Evolutionary conservation across 2,797 vertebrate genomes (phyloP).

Genomic region (Darevskia nairensis): DNA sequence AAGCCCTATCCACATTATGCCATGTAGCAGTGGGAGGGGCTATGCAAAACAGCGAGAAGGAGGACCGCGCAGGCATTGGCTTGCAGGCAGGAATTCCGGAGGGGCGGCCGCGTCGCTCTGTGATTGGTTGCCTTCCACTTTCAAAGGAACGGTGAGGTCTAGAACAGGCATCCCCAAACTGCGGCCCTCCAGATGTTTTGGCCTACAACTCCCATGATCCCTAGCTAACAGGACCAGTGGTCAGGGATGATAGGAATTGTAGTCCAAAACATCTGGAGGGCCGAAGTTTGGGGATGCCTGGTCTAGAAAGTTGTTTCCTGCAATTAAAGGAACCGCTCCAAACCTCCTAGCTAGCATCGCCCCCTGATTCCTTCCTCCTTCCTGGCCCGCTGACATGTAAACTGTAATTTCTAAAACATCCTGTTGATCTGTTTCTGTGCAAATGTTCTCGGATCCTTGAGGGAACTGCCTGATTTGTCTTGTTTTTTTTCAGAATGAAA

Average conservation of each 20-base stretch:
- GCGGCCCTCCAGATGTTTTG: too few relatives aligned
- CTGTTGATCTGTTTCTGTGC: not conserved
- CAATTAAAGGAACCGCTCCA: not conserved
- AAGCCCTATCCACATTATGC: not conserved
- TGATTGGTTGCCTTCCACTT: not conserved
- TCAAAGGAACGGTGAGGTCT: not conserved
- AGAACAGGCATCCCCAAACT: not conserved
- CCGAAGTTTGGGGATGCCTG: not conserved
- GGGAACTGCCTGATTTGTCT: slow-evolving; percentile 82
- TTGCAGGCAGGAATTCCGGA: too few relatives aligned
- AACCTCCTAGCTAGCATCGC: not conserved
- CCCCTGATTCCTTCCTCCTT: not conserved
- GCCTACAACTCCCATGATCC: too few relatives aligned
- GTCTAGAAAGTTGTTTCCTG: not conserved
- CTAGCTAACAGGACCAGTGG: too few relatives aligned
- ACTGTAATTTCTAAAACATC: not conserved
- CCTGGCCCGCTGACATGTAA: too few relatives aligned
- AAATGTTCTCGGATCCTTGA: slow-evolving; percentile 12
- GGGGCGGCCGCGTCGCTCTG: fast-evolving
- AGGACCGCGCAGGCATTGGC: too few relatives aligned
- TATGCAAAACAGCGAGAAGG: not conserved
- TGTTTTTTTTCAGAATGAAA: slow-evolving; percentile 99
- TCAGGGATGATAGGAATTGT: too few relatives aligned
- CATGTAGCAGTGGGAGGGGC: not conserved
- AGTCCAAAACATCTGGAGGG: too few relatives aligned